phyloP scores from a whole-genome alignment of 2,888 invertebrate species.

The Trachelus tabidus region DNA sequence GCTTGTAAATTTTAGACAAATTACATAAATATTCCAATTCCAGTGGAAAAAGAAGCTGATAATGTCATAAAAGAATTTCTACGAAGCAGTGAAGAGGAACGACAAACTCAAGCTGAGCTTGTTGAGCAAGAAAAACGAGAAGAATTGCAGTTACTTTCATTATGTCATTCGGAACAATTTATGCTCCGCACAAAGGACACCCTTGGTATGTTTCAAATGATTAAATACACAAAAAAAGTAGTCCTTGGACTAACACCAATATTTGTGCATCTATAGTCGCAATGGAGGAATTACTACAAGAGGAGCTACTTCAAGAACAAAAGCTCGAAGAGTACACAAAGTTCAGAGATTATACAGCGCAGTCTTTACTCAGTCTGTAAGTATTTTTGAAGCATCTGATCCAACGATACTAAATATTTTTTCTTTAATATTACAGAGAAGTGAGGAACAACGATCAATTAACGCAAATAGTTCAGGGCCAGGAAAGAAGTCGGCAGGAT shows the following conservation, averaged over 20 bases:
- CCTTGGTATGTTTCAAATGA: conserved; percentile 61
- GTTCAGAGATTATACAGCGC: conserved; percentile 68
- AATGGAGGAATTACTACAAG: conserved; percentile 77
- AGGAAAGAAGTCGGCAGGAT: conserved; percentile 72
- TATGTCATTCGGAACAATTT: conserved; percentile 67
- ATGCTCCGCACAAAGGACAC: conserved; percentile 76
- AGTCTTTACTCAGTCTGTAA: conserved; percentile 75
- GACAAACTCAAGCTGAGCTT: conserved; percentile 70
- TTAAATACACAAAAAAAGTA: not conserved
- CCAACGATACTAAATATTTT: conserved; percentile 3
- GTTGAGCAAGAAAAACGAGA: conserved; percentile 76
- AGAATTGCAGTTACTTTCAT: conserved; percentile 74
- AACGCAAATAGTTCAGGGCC: conserved; percentile 71
- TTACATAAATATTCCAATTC: conserved; percentile 31
- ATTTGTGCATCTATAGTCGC: conserved; percentile 64
- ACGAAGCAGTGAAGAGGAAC: conserved; percentile 71
- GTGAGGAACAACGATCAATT: conserved; percentile 73
- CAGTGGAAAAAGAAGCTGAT: conserved; percentile 76
- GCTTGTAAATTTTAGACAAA: conserved; percentile 11
- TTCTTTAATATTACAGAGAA: conserved; percentile 66
- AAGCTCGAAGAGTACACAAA: conserved; percentile 74
- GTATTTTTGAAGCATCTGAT: conserved; percentile 43
- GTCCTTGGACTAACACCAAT: not conserved
- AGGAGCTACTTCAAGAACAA: conserved; percentile 73
- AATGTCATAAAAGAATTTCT: conserved; percentile 76